phyloP scores from a whole-genome alignment of 2,888 invertebrate species.

The Scrobipalpa costella region DNA sequence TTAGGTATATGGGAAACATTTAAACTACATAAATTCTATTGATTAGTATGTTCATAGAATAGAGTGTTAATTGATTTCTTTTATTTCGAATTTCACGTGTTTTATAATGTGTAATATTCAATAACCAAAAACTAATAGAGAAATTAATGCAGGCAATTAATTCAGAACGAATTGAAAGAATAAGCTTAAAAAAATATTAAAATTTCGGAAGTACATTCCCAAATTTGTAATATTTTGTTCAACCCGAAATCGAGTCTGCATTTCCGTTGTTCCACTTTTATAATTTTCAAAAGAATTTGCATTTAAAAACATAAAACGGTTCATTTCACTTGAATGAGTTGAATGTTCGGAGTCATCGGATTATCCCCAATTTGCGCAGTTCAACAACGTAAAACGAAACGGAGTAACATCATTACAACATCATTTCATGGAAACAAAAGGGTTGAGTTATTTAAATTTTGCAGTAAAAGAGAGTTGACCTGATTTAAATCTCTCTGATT shows the following conservation, averaged over 20 bases:
- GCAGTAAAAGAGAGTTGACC: not conserved
- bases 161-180: not conserved
- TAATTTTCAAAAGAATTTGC: constrained; percentile 2
- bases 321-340: constrained; percentile 10
- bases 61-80: not conserved
- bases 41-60: too few relatives aligned
- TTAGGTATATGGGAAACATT: too few relatives aligned
- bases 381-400: constrained; percentile 11
- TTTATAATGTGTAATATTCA: not conserved
- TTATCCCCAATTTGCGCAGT: constrained; percentile 25
- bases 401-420: constrained; percentile 21
- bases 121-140: too few relatives aligned
- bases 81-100: not conserved
- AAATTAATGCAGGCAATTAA: not conserved
- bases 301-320: constrained; percentile 12
- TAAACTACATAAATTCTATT: too few relatives aligned
- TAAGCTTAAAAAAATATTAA: not conserved
- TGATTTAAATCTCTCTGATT: not conserved
- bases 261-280: constrained; percentile 2
- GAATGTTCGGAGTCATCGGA: constrained; percentile 17
- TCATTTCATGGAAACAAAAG: constrained; percentile 24
- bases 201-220: not conserved
- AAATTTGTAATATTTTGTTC: not conserved
- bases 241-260: not conserved
- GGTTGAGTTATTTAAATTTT: constrained; percentile 12